Evolutionary conservation across 1,140 invertebrate species (phyloP).

Genomic region (Polyergus mexicanus): DNA sequence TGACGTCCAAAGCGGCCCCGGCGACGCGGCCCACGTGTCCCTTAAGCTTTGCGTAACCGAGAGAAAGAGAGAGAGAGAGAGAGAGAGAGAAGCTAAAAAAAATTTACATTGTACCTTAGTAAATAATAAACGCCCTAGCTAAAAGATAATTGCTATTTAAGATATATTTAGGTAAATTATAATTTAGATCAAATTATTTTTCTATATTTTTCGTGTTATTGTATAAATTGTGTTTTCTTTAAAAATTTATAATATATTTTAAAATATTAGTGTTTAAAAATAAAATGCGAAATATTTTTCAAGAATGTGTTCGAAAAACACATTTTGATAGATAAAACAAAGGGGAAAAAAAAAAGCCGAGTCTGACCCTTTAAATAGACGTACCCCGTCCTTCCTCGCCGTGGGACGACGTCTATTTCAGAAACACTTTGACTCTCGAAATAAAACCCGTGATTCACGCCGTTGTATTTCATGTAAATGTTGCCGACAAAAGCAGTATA

Average conservation of each 20-base stretch:
- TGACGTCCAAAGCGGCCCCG: conserved; percentile 35
- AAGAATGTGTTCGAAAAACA: background rate
- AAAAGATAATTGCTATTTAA: background rate
- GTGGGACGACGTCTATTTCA: conserved; percentile 70
- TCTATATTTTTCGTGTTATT: background rate
- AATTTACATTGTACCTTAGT: background rate
- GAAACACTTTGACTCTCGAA: conserved; percentile 56
- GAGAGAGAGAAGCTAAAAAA: background rate
- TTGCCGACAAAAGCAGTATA: conserved; percentile 38
- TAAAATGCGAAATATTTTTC: background rate
- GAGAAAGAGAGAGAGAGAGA: background rate
- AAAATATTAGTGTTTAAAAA: background rate
- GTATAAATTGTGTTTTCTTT: background rate
- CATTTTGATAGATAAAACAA: background rate
- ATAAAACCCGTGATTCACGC: conserved; percentile 69
- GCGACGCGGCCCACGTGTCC: background rate
- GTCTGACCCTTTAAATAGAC: conserved; percentile 67
- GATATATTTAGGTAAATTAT: background rate
- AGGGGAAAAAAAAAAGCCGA: background rate
- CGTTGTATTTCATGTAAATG: conserved; percentile 57
- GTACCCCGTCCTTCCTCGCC: conserved; percentile 47
- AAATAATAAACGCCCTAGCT: background rate
- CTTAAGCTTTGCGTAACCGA: conserved; percentile 24
- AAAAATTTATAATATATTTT: conserved; percentile 6
- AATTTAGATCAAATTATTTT: conserved; percentile 1